Evolutionary conservation across 2,888 invertebrate genomes (phyloP).

Genomic region (Drosophila ustulata): DNA sequence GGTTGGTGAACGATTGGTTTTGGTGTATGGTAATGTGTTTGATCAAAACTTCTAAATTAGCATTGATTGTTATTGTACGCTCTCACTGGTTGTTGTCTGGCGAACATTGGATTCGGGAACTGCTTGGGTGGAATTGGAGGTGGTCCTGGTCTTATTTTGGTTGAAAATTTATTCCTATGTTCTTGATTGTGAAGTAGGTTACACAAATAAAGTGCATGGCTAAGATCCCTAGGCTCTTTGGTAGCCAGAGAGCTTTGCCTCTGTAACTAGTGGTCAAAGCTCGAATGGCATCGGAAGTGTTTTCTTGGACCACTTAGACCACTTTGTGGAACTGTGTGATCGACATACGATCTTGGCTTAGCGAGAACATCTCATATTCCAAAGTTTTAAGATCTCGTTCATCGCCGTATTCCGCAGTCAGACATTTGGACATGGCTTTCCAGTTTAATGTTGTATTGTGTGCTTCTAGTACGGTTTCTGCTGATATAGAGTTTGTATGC

Average conservation of each 20-base stretch:
- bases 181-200: not conserved
- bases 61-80: too few relatives aligned
- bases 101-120: too few relatives aligned
- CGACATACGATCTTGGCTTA: not conserved
- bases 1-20: too few relatives aligned
- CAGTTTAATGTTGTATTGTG: not conserved
- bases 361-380: not conserved
- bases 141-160: not conserved
- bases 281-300: not conserved
- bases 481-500: too few relatives aligned
- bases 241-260: not conserved
- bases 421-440: conserved; percentile 1
- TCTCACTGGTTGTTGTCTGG: too few relatives aligned
- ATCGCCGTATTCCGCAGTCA: not conserved
- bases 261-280: not conserved
- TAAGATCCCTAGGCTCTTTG: not conserved
- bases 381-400: not conserved
- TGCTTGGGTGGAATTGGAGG: too few relatives aligned
- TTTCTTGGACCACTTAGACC: not conserved
- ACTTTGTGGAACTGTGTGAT: not conserved
- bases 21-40: too few relatives aligned
- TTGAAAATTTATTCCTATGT: not conserved
- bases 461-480: not conserved
- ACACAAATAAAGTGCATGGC: not conserved
- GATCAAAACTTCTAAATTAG: too few relatives aligned